phyloP scores from a whole-genome alignment of 2,888 invertebrate species.

The Standfussiana lucernea region DNA sequence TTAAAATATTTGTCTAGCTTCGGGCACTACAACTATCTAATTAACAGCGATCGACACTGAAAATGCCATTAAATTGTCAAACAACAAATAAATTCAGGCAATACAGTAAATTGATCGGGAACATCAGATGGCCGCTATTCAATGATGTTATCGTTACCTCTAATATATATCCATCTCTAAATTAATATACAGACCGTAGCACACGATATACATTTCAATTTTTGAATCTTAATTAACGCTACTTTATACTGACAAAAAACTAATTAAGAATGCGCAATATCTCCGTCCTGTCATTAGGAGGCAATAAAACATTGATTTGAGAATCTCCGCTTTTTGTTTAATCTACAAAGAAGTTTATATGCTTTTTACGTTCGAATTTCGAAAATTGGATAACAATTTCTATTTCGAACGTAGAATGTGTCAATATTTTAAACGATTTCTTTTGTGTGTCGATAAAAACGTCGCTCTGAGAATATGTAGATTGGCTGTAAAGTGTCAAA shows the following conservation, averaged over 20 bases:
- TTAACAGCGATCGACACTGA: conserved; percentile 74
- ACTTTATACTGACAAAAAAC: conserved; percentile 63
- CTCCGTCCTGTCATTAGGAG: conserved; percentile 60
- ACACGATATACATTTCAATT: conserved; percentile 56
- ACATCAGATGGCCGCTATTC: conserved; percentile 53
- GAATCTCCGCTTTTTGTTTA: conserved; percentile 55
- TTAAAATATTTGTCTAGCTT: conserved; percentile 80
- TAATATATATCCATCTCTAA: conserved; percentile 65
- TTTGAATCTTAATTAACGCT: conserved; percentile 65
- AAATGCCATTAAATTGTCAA: conserved; percentile 82
- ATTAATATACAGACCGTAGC: conserved; percentile 55
- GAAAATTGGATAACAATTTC: conserved; percentile 58
- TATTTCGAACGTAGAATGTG: conserved; percentile 56
- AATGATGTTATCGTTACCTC: conserved; percentile 68
- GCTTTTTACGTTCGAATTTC: conserved; percentile 53
- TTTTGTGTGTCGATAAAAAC: conserved; percentile 63
- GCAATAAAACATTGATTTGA: conserved; percentile 65
- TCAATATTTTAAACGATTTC: conserved; percentile 59
- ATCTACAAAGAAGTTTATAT: conserved; percentile 50
- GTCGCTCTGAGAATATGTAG: conserved; percentile 47
- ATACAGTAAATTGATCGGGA: conserved; percentile 75
- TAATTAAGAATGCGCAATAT: conserved; percentile 67
- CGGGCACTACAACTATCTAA: conserved; percentile 72
- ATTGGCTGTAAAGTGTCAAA: conserved; percentile 63
- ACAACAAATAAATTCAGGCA: conserved; percentile 76